These are phyloP conservation scores for Tetropium fuscum DNA, from an alignment of 2,888 invertebrate genomes.

Conservation along the genomic window DNA sequence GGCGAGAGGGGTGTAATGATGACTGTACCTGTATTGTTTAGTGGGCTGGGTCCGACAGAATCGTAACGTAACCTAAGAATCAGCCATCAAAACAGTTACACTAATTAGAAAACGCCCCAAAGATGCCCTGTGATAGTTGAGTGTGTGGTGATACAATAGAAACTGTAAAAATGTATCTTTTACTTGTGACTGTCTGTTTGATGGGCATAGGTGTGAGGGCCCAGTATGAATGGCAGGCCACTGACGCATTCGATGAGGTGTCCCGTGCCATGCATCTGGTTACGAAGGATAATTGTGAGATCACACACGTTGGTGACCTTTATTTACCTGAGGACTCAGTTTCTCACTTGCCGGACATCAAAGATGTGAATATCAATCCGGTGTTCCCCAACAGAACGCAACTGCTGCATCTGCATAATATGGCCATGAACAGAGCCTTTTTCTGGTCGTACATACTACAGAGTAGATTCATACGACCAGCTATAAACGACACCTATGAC, in stretches of 20 bases:
- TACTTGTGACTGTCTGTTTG: conserved; percentile 26
- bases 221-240: conserved; percentile 92
- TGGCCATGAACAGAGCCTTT: conserved; percentile 96
- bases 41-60: conserved; percentile 41
- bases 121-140: conserved; percentile 18
- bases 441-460: conserved; percentile 96
- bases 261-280: conserved; percentile 86
- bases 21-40: conserved; percentile 41
- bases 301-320: conserved; percentile 86
- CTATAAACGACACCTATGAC: conserved; percentile 92
- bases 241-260: conserved; percentile 92
- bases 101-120: conserved; percentile 8
- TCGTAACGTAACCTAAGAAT: conserved; percentile 24
- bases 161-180: conserved; percentile 11
- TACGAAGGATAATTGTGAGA: conserved; percentile 88
- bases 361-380: conserved; percentile 94
- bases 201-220: conserved; percentile 71
- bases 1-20: conserved; percentile 33
- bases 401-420: conserved; percentile 92
- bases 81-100: conserved; percentile 23
- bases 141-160: background rate
- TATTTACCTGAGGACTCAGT: conserved; percentile 87
- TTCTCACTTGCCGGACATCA: conserved; percentile 92
- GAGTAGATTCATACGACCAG: conserved; percentile 88
- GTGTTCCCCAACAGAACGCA: conserved; percentile 95